These are phyloP conservation scores for Cydia splendana DNA, from an alignment of 1,140 invertebrate genomes.

Conservation along the genomic window DNA sequence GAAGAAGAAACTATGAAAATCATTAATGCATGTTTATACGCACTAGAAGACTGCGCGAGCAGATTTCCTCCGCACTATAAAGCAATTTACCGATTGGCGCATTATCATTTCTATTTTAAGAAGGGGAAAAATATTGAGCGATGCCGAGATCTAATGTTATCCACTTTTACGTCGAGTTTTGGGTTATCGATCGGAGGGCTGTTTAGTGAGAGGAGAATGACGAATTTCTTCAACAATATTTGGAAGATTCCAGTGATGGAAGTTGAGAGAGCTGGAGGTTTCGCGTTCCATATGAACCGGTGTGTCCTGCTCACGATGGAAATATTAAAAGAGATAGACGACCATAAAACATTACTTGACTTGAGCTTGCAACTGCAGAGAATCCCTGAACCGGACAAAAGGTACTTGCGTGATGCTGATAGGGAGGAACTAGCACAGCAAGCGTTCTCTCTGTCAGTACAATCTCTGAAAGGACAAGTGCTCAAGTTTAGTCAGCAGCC, in stretches of 20 bases:
- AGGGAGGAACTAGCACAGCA: constrained; percentile 87
- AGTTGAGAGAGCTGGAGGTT: constrained; percentile 94
- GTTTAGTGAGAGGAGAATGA: constrained; percentile 90
- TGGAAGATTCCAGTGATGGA: constrained; percentile 95
- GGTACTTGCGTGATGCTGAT: constrained; percentile 90
- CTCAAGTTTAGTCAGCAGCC: constrained; percentile 72
- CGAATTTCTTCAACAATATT: constrained; percentile 96
- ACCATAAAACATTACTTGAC: constrained; percentile 90
- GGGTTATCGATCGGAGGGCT: constrained; percentile 87
- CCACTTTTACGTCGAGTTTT: constrained; percentile 82
- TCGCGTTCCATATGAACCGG: constrained; percentile 94
- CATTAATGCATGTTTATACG: constrained; percentile 83
- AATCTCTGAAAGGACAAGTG: constrained; percentile 80
- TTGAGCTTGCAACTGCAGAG: constrained; percentile 88
- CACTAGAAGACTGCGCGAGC: constrained; percentile 90
- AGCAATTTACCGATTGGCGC: constrained; percentile 91
- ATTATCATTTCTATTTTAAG: constrained; percentile 90
- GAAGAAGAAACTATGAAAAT: constrained; percentile 76
- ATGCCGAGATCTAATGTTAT: constrained; percentile 86
- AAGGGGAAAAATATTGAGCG: constrained; percentile 84
- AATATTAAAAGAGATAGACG: constrained; percentile 88
- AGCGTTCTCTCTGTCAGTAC: constrained; percentile 85
- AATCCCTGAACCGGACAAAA: constrained; percentile 91
- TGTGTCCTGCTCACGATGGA: constrained; percentile 90
- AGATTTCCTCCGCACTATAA: constrained; percentile 96